Percentiles rank a stretch among this genome's conserved stretches.
phyloP scores from a whole-genome alignment of 2,113 vertebrate species.

The Oncorhynchus tshawytscha region DNA sequence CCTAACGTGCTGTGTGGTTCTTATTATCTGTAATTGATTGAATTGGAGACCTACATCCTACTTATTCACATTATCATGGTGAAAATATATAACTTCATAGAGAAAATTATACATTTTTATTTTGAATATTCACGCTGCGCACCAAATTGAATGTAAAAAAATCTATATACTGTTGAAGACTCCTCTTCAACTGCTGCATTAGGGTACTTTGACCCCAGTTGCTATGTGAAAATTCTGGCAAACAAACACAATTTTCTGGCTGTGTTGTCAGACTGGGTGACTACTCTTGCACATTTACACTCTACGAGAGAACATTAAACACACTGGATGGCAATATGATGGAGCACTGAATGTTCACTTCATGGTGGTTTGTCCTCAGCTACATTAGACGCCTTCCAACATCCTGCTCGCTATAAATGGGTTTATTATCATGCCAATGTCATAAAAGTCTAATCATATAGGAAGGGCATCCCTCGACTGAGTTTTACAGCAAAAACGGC shows the following conservation, averaged over 20 bases:
- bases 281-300: constrained; percentile 41
- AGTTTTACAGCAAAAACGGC: constrained; percentile 14
- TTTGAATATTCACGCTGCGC: too few relatives aligned
- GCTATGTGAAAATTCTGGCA: constrained; percentile 49
- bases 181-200: constrained; percentile 23
- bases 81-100: too few relatives aligned
- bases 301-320: constrained; percentile 45
- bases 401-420: constrained; percentile 21
- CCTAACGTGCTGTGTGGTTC: too few relatives aligned
- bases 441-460: constrained; percentile 42
- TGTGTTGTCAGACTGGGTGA: constrained; percentile 33
- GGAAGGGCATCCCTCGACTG: constrained; percentile 5
- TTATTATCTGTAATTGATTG: too few relatives aligned
- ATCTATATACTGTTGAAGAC: constrained; percentile 31
- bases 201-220: constrained; percentile 30
- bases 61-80: too few relatives aligned
- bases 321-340: constrained; percentile 15
- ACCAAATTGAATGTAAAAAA: background rate
- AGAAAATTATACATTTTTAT: too few relatives aligned
- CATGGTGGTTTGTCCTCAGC: constrained; percentile 59
- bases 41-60: too few relatives aligned
- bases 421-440: constrained; percentile 30
- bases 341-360: constrained; percentile 37
- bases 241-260: constrained; percentile 50
- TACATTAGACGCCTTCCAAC: constrained; percentile 32